A percentile compares a stretch with the other conserved stretches of the same genome.
These are phyloP conservation scores for Lontra canadensis DNA, from an alignment of 2,113 vertebrate species.

Conservation along the genomic window DNA sequence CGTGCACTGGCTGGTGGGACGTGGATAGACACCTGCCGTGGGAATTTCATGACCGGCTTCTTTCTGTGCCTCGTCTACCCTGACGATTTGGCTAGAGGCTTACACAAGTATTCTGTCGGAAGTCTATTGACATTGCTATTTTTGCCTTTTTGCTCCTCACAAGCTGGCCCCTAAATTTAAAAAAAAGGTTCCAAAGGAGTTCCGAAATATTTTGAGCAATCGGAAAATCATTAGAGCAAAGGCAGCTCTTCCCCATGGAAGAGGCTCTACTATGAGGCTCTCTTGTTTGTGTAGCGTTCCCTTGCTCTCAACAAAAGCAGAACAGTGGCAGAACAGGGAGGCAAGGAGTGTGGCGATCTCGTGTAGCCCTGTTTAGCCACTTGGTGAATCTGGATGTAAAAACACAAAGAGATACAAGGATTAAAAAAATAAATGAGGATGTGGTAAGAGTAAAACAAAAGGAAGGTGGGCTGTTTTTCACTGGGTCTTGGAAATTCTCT, in stretches of 20 bases:
- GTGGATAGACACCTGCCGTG: not conserved
- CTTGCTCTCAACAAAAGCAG: not conserved
- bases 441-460: not conserved
- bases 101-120: not conserved
- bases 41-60: not conserved
- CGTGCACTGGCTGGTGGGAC: not conserved
- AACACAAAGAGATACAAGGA: not conserved
- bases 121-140: not conserved
- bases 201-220: not conserved
- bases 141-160: not conserved
- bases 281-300: not conserved
- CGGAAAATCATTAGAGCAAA: not conserved
- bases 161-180: not conserved
- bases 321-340: not conserved
- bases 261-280: not conserved
- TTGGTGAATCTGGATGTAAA: constrained; percentile 2
- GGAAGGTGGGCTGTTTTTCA: not conserved
- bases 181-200: not conserved
- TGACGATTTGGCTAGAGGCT: not conserved
- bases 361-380: not conserved
- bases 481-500: not conserved
- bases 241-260: not conserved
- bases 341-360: not conserved
- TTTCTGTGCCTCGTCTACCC: rapidly evolving
- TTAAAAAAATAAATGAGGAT: not conserved